Conservation (phyloP, 2,888 invertebrate genomes). For the Pollenia labialis region DNA sequence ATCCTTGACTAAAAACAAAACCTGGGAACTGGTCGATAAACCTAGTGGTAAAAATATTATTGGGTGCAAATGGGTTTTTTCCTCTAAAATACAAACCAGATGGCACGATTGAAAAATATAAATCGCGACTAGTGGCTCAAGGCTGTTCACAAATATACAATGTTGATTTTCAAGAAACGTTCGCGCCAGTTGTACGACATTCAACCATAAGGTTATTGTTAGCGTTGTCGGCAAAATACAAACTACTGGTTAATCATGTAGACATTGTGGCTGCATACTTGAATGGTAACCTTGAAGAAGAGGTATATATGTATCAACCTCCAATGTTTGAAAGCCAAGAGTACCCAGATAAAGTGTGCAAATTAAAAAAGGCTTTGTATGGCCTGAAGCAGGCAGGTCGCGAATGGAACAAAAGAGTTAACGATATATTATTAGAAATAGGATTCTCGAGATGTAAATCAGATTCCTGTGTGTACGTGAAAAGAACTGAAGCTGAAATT, state of each 20-base stretch:
- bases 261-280: slow-evolving; percentile 60
- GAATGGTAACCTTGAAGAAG: slow-evolving; percentile 62
- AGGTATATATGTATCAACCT: slow-evolving; percentile 58
- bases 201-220: slow-evolving; percentile 38
- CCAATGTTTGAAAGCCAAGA: too few relatives aligned
- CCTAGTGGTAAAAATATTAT: slow-evolving; percentile 8
- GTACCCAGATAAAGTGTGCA: slow-evolving; percentile 52
- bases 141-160: slow-evolving; percentile 14
- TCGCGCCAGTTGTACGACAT: slow-evolving; percentile 9
- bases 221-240: slow-evolving; percentile 39
- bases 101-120: slow-evolving; percentile 20
- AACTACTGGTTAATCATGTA: slow-evolving; percentile 43
- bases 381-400: slow-evolving; percentile 73
- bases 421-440: neutral
- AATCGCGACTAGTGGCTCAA: slow-evolving; percentile 27
- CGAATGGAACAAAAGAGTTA: neutral
- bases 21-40: slow-evolving; percentile 58
- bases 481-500: neutral
- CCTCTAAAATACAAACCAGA: neutral
- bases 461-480: slow-evolving; percentile 29
- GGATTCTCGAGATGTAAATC: slow-evolving; percentile 44
- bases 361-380: slow-evolving; percentile 70
- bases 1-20: slow-evolving; percentile 21
- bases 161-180: slow-evolving; percentile 1
- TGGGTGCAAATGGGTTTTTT: slow-evolving; percentile 37